Base-by-base conservation (phyloP, 2,113 vertebrate species). In the Hystrix cristata region DNA sequence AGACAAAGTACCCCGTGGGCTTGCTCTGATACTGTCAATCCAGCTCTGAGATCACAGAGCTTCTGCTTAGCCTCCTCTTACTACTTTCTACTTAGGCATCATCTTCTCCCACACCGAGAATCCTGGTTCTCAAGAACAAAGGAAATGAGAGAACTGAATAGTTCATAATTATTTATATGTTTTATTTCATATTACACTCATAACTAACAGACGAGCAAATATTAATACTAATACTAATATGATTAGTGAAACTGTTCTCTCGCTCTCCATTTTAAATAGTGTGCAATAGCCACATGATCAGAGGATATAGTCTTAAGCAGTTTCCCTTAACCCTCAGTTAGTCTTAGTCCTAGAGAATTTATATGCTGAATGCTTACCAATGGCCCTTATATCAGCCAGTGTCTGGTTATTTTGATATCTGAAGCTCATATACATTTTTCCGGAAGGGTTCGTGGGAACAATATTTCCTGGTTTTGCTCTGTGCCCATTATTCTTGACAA, bases 71-170 rank as follows among this genome's bases (percentile, higher is more conserved):
- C 19, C 10, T 91, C 65, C 86, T 78, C 57, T 86, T 38, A 38
- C 59, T 95, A 13, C 21, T 38, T 38, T 38, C 38, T 87, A 46
- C 67, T 84, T 59, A 27, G 55, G 7, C 74, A 21, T 74, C 38
- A 34, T 3, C 9, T 83, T 48, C n/a, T 64, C 74, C 46, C 21
- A 53, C 34, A 57, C 48, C 12, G n/a, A 65, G 62, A 94, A 67
- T 65, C 46, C 15, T 94, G 69, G 43, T 95, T 94, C 60, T 76
- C 25, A 79, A 79, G 60, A 62, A 92, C 7, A 34, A 81, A 81
- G 43, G 72, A 65, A 67, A 74, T 29, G 46, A 71, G 62, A 83
- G 43, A 78, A 46, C 69, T 82, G 59, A 86, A 7, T 48, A 65
- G 48, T 5, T 65, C 38, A 59, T 21, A 43, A 91, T 55, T 83